Evolutionary conservation across 2,888 invertebrate genomes (phyloP).

Genomic region (Cacoxenus indagator): DNA sequence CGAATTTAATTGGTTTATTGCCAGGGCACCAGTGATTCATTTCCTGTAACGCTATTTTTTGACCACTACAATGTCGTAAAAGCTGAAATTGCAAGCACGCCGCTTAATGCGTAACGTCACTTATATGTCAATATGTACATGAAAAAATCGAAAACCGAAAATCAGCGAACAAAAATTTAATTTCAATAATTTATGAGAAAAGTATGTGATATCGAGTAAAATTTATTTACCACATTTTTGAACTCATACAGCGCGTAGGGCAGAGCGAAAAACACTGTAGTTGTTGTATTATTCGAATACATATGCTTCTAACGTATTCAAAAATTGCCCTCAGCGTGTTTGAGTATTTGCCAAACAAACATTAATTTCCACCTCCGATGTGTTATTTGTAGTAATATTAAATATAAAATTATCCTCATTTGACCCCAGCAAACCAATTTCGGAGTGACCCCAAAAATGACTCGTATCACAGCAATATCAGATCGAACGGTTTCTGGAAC

Average conservation of each 20-base stretch:
- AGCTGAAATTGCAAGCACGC: background rate
- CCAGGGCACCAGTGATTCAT: constrained; percentile 14
- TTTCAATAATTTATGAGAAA: constrained; percentile 16
- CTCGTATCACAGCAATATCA: too few relatives aligned
- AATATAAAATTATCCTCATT: too few relatives aligned
- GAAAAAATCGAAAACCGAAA: background rate
- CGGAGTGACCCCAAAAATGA: too few relatives aligned
- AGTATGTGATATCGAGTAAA: background rate
- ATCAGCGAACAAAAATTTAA: background rate
- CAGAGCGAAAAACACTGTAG: background rate
- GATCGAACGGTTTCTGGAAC: too few relatives aligned
- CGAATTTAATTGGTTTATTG: constrained; percentile 55
- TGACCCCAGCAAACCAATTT: too few relatives aligned
- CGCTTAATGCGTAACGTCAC: constrained; percentile 22
- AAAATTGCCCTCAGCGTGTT: too few relatives aligned
- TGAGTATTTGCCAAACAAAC: too few relatives aligned
- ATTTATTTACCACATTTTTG: background rate
- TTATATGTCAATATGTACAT: constrained; percentile 16
- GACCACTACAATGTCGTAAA: background rate
- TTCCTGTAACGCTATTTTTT: constrained; percentile 10
- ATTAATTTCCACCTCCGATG: too few relatives aligned
- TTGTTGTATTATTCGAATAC: too few relatives aligned
- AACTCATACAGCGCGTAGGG: background rate
- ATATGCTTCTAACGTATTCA: too few relatives aligned
- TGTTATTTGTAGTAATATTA: too few relatives aligned